A percentile compares a stretch with the other conserved stretches of the same genome.
These are phyloP conservation scores for Cyphomyrmex costatus DNA, from an alignment of 1,140 invertebrate genomes.

Conservation along the genomic window DNA sequence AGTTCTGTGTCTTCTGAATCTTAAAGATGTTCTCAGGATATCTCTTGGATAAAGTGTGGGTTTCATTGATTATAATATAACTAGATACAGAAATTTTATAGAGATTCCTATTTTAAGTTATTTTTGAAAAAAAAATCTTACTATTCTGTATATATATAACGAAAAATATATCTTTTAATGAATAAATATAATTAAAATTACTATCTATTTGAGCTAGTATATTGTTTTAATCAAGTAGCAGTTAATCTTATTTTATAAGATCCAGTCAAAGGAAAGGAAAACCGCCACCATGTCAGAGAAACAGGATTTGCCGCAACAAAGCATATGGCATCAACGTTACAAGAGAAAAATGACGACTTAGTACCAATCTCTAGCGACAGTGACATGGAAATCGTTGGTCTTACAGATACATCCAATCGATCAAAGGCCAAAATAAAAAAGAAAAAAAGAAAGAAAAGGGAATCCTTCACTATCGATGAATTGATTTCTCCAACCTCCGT, in stretches of 20 bases:
- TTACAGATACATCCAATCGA: conserved; percentile 71
- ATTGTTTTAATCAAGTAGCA: conserved; percentile 80
- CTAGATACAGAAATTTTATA: conserved; percentile 10
- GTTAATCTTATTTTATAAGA: conserved; percentile 83
- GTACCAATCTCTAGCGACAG: conserved; percentile 85
- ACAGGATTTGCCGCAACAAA: conserved; percentile 69
- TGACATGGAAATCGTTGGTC: conserved; percentile 84
- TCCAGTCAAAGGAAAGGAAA: conserved; percentile 85
- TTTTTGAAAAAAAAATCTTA: background rate
- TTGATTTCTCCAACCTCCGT: conserved; percentile 60
- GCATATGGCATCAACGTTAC: conserved; percentile 74
- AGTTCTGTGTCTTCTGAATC: no score
- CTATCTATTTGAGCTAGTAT: conserved; percentile 31
- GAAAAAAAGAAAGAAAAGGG: conserved; percentile 79
- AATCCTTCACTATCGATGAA: conserved; percentile 63
- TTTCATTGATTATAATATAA: background rate
- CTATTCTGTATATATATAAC: background rate
- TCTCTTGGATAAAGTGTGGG: no score
- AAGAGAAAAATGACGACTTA: conserved; percentile 83
- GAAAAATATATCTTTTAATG: background rate
- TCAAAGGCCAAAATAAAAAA: conserved; percentile 51
- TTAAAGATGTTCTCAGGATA: no score
- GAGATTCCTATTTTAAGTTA: background rate
- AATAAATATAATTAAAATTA: conserved; percentile 9
- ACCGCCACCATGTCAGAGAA: conserved; percentile 80